Evolutionary conservation across 2,797 vertebrate genomes (phyloP).

Genomic region (Gymnoscopelus braueri): DNA sequence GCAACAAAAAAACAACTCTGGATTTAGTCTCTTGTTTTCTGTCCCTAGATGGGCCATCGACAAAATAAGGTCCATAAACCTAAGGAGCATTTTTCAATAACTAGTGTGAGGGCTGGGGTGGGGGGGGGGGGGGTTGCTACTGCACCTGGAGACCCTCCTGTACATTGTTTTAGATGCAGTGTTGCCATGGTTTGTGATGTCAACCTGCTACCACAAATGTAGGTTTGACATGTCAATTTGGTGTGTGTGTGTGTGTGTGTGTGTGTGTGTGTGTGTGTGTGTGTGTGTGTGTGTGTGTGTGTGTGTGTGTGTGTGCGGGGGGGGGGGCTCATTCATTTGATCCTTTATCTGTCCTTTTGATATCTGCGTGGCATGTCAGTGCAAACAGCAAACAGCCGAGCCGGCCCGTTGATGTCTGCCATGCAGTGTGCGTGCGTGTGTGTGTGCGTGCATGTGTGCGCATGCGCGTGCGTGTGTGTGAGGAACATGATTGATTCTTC

Average conservation of each 20-base stretch:
- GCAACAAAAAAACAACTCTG: slow-evolving; percentile 26
- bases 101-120: slow-evolving; percentile 43
- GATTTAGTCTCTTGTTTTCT: slow-evolving; percentile 34
- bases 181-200: slow-evolving; percentile 32
- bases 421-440: background rate
- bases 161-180: slow-evolving; percentile 41
- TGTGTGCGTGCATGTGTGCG: too few relatives aligned
- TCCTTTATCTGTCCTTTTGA: slow-evolving; percentile 39
- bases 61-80: slow-evolving; percentile 52
- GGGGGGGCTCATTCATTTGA: slow-evolving; percentile 13
- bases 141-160: slow-evolving; percentile 48
- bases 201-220: slow-evolving; percentile 34
- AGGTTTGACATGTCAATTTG: slow-evolving; percentile 58
- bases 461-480: background rate
- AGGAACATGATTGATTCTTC: slow-evolving; percentile 28
- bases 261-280: too few relatives aligned
- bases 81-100: slow-evolving; percentile 47
- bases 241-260: slow-evolving; percentile 4
- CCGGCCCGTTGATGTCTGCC: slow-evolving; percentile 6
- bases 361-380: slow-evolving; percentile 19
- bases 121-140: slow-evolving; percentile 40
- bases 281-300: too few relatives aligned
- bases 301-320: too few relatives aligned
- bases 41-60: slow-evolving; percentile 53
- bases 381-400: slow-evolving; percentile 16